These are phyloP conservation scores for Trichogramma dendrolimi DNA, from an alignment of 2,888 invertebrate genomes.

Conservation along the genomic window DNA sequence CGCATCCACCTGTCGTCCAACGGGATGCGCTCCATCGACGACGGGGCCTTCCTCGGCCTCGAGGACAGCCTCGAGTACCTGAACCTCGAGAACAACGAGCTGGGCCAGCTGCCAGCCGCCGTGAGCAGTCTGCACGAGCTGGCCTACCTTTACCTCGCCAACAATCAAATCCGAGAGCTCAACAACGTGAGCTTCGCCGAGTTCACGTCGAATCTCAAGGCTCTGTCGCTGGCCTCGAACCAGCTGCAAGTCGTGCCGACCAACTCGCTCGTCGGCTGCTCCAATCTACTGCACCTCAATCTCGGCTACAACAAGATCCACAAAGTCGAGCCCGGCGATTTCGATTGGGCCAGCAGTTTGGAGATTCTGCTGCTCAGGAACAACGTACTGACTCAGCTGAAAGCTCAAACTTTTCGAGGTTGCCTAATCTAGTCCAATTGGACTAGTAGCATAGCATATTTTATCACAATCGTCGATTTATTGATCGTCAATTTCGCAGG, in stretches of 20 bases:
- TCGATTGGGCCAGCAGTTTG: constrained; percentile 75
- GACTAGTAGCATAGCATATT: background rate
- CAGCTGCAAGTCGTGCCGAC: constrained; percentile 70
- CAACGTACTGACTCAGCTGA: constrained; percentile 70
- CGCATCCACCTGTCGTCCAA: constrained; percentile 78
- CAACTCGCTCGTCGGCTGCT: constrained; percentile 66
- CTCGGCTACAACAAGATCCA: constrained; percentile 83
- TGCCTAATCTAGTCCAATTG: background rate
- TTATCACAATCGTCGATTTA: background rate
- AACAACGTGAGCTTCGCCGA: constrained; percentile 61
- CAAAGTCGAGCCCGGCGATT: constrained; percentile 72
- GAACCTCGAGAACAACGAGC: constrained; percentile 76
- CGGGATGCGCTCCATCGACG: constrained; percentile 65
- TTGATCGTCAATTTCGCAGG: constrained; percentile 45
- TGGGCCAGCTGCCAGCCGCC: constrained; percentile 68
- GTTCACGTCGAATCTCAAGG: constrained; percentile 64
- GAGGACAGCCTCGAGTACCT: constrained; percentile 73
- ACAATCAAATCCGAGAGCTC: constrained; percentile 68
- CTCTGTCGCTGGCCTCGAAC: constrained; percentile 77
- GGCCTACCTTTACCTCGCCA: constrained; percentile 77
- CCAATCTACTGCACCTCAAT: constrained; percentile 78
- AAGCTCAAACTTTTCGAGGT: constrained; percentile 50
- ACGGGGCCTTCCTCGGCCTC: constrained; percentile 69
- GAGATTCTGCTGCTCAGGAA: constrained; percentile 78
- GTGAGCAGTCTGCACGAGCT: constrained; percentile 65